Evolutionary conservation across 2,113 vertebrate species (phyloP).

Genomic region (Pseudorhombus dupliciocellatus): DNA sequence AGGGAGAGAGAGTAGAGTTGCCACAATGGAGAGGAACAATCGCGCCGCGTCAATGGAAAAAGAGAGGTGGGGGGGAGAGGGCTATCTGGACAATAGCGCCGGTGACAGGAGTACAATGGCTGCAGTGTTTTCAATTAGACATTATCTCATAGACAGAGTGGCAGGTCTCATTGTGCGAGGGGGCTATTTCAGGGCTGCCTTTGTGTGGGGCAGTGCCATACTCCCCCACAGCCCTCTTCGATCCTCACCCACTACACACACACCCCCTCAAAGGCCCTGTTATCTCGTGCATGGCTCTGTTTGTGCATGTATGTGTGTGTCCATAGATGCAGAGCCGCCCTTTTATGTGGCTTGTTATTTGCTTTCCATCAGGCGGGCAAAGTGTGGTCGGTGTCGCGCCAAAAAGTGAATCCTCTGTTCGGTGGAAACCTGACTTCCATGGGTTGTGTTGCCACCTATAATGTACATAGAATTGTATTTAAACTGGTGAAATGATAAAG

Average conservation of each 20-base stretch:
- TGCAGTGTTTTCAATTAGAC: slow-evolving; percentile 98
- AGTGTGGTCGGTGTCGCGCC: slow-evolving; percentile 32
- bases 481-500: not conserved
- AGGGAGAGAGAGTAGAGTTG: slow-evolving; percentile 80
- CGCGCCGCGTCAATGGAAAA: slow-evolving; percentile 93
- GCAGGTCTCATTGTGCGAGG: slow-evolving; percentile 91
- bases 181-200: slow-evolving; percentile 98
- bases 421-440: not conserved
- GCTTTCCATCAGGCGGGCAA: slow-evolving; percentile 65
- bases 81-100: slow-evolving; percentile 92
- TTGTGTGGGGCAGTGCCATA: slow-evolving; percentile 92
- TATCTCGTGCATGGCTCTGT: slow-evolving; percentile 59
- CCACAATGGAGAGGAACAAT: slow-evolving; percentile 99
- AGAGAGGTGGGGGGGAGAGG: slow-evolving; percentile 77
- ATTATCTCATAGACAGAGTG: slow-evolving; percentile 99
- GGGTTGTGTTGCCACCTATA: no score
- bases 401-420: not conserved
- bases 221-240: slow-evolving; percentile 87
- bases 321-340: slow-evolving; percentile 45
- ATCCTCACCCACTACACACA: slow-evolving; percentile 70
- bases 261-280: slow-evolving; percentile 47
- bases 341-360: slow-evolving; percentile 67
- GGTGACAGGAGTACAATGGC: slow-evolving; percentile 99
- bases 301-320: slow-evolving; percentile 41
- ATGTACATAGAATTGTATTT: not conserved